These are phyloP conservation scores for Cichlasoma orientale DNA, from an alignment of 2,797 vertebrate genomes.

Conservation along the genomic window DNA sequence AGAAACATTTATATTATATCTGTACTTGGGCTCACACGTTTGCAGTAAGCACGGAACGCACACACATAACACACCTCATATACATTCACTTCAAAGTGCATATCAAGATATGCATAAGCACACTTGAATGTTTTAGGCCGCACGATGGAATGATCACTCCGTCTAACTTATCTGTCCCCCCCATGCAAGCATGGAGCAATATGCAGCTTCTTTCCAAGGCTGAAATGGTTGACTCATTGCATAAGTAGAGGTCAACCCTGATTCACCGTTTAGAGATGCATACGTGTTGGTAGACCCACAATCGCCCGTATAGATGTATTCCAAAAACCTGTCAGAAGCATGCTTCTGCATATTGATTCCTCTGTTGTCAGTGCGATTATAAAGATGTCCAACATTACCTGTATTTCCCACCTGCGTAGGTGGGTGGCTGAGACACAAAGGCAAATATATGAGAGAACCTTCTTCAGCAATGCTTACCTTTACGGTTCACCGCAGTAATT, in stretches of 20 bases:
- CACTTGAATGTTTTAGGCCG: conserved; percentile 41
- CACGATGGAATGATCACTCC: conserved; percentile 43
- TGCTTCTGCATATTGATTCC: conserved; percentile 76
- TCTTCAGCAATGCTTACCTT: conserved; percentile 71
- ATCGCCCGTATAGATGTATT: conserved; percentile 45
- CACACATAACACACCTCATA: conserved; percentile 5
- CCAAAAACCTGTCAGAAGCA: conserved; percentile 69
- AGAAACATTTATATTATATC: conserved; percentile 1
- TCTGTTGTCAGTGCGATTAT: conserved; percentile 62
- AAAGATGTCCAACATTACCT: conserved; percentile 64
- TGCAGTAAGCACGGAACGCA: conserved; percentile 27
- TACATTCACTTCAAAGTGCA: conserved; percentile 24
- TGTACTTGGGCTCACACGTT: conserved; percentile 22
- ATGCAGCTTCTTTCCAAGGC: conserved; percentile 64
- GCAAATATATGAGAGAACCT: conserved; percentile 73
- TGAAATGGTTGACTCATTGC: conserved; percentile 72
- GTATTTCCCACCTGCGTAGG: conserved; percentile 45
- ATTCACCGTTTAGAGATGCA: conserved; percentile 63
- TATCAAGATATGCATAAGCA: conserved; percentile 64
- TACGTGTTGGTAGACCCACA: conserved; percentile 60
- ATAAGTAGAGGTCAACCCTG: conserved; percentile 68
- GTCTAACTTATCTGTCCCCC: conserved; percentile 20
- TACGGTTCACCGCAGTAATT: conserved; percentile 79
- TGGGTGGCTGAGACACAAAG: conserved; percentile 63
- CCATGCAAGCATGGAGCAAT: conserved; percentile 46